These are phyloP conservation scores for Campopleginae sp. DNA, from an alignment of 2,888 invertebrate species.

Conservation along the genomic window DNA sequence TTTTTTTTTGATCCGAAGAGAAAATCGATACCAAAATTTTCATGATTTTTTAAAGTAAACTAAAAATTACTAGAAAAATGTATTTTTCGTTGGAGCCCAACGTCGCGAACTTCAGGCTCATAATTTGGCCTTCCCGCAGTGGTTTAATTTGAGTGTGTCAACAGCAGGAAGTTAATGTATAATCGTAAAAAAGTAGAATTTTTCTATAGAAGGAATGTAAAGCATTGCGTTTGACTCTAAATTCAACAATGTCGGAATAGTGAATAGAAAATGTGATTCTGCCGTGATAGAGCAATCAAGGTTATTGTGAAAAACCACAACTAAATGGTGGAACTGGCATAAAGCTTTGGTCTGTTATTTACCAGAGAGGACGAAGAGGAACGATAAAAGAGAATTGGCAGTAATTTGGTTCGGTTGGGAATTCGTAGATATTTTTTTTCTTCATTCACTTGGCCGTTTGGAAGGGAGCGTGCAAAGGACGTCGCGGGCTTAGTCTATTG, in stretches of 20 bases:
- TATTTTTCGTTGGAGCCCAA: too few species aligned
- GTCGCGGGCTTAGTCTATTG: not conserved
- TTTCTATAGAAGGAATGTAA: not conserved
- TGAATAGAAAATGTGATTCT: conserved; percentile 6
- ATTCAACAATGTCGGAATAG: not conserved
- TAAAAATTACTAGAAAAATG: too few species aligned
- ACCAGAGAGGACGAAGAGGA: not conserved
- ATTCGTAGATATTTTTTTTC: conserved; percentile 13
- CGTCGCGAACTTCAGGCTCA: too few species aligned
- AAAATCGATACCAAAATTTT: too few species aligned
- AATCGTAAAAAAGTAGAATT: not conserved
- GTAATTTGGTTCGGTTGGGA: not conserved
- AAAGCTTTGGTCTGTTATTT: conserved; percentile 5
- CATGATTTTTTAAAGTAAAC: too few species aligned
- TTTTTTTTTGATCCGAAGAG: too few species aligned
- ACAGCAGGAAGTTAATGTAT: too few species aligned
- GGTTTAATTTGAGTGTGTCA: too few species aligned
- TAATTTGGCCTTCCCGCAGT: too few species aligned
- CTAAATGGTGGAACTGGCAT: not conserved
- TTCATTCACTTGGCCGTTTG: conserved; percentile 14
- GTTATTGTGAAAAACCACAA: conserved; percentile 10
- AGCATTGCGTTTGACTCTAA: not conserved
- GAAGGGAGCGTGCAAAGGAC: conserved; percentile 17
- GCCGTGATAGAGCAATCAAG: not conserved
- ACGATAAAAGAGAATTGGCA: conserved; percentile 13